Base-by-base conservation (phyloP, 2,888 invertebrate genomes). In the Orthonevra nobilis region DNA sequence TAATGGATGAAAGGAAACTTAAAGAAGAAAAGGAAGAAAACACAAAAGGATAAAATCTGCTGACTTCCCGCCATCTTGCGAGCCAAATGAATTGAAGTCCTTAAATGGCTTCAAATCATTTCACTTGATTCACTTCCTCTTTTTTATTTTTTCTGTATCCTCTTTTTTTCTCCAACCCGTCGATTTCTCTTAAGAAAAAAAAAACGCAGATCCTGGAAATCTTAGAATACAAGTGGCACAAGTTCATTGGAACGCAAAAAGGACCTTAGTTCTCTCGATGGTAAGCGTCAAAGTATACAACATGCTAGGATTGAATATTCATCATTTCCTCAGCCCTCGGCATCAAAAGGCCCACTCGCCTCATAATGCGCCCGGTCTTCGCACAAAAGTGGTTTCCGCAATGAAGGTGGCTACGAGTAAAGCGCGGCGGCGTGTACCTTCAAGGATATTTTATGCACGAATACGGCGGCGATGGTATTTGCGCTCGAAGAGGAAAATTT, bases 301-400 rank as follows among this genome's bases (percentile, higher is more conserved):
- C 46, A 20, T n/a, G n/a, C n/a, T n/a, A 38, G 40, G 40, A 72
- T 60, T 72, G 70, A 77, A 77, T 77, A 77, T 77, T 77, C 77
- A 77, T 77, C 72, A 72, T 77, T 77, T 77, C 60, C 23, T 52
- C 61, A 61, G 36, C 34, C 75, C n/a, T 56, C 36, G 19, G 14
- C 26, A 36, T 23, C 0, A 2, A 34, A 48, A 34, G 42, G 20
- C 23, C 64, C 64, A 20, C 30, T 36, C 58, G 44, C 36, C 20
- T n/a, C 3, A 61, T 34, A 73, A 60, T 66, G 50, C n/a, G n/a
- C n/a, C n/a, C n/a, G n/a, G n/a, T n/a, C 28, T 42, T 14, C 14
- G 28, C 54, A 52, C 26, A 36, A 52, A 54, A 52, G 36, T 50
- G 72, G 40, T 52, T 72, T 42, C 28, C 12, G 9, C 20, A 44